phyloP scores from a whole-genome alignment of 2,797 vertebrate genomes.

The Galaxias olidus region DNA sequence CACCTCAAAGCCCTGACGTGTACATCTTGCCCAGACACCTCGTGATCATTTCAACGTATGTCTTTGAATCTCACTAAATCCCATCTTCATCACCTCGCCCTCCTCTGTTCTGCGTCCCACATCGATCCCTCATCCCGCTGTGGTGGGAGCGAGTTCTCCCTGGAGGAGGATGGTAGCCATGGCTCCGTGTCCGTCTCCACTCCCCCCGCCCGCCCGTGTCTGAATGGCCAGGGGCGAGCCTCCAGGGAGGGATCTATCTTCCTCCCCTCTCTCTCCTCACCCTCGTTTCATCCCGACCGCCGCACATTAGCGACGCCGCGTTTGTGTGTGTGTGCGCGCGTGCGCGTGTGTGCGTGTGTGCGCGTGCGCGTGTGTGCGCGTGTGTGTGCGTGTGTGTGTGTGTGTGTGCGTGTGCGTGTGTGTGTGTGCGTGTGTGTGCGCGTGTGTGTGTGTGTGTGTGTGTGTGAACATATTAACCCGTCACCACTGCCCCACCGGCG shows the following conservation, averaged over 20 bases:
- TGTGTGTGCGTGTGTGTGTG: slow-evolving; percentile 10
- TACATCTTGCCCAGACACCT: no score
- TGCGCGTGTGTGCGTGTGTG: slow-evolving; percentile 17
- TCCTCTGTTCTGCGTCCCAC: no score
- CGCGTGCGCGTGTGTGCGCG: neutral
- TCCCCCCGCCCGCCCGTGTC: slow-evolving; percentile 33
- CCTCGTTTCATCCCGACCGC: slow-evolving; percentile 36
- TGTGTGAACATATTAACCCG: slow-evolving; percentile 68
- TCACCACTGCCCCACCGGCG: slow-evolving; percentile 53
- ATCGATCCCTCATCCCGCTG: no score
- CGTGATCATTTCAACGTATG: no score
- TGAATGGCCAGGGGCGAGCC: slow-evolving; percentile 46
- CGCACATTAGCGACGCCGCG: slow-evolving; percentile 24
- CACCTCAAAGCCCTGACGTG: no score
- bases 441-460: slow-evolving; percentile 4
- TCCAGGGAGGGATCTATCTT: slow-evolving; percentile 57
- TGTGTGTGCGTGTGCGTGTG: neutral
- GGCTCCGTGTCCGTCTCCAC: neutral
- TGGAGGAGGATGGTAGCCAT: slow-evolving; percentile 20
- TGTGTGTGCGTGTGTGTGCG: slow-evolving; percentile 34
- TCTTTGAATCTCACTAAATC: no score
- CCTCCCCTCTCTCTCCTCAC: slow-evolving; percentile 40
- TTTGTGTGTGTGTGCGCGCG: slow-evolving; percentile 5
- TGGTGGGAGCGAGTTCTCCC: no score
- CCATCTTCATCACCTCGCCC: no score